phyloP scores from a whole-genome alignment of 2,888 invertebrate species.

The Chymomyza caudatula region DNA sequence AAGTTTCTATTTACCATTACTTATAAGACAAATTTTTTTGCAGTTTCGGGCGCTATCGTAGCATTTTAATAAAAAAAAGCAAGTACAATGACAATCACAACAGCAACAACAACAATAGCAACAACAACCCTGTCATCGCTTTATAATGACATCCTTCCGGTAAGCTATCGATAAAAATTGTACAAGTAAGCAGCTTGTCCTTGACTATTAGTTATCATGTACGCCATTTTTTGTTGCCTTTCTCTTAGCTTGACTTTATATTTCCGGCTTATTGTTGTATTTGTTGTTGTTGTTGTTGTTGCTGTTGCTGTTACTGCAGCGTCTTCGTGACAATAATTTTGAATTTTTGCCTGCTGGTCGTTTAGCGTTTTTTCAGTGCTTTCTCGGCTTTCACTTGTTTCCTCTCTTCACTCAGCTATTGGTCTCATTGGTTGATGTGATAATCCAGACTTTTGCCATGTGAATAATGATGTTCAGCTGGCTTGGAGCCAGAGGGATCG shows the following conservation, averaged over 20 bases:
- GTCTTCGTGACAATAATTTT: neutral
- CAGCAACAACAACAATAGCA: neutral
- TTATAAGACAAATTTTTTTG: neutral
- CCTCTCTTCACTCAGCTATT: slow-evolving; percentile 7
- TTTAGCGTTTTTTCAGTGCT: neutral
- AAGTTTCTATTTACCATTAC: neutral
- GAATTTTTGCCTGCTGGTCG: slow-evolving; percentile 6
- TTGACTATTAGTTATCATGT: slow-evolving; percentile 24
- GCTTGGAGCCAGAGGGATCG: slow-evolving; percentile 5
- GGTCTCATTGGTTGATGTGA: slow-evolving; percentile 28
- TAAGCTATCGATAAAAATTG: slow-evolving; percentile 23
- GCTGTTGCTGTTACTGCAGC: slow-evolving; percentile 6
- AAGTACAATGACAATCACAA: neutral
- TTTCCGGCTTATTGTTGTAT: neutral
- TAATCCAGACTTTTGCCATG: slow-evolving; percentile 55
- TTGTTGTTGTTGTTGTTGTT: slow-evolving; percentile 19
- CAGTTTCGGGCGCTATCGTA: neutral
- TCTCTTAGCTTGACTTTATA: neutral
- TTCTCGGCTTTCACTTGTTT: slow-evolving; percentile 29
- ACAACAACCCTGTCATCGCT: neutral
- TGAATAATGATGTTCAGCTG: slow-evolving; percentile 64
- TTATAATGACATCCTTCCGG: slow-evolving; percentile 27
- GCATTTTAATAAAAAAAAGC: neutral
- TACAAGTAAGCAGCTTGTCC: slow-evolving; percentile 24
- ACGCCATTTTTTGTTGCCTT: slow-evolving; percentile 1